Evolutionary conservation across 1,140 invertebrate genomes (phyloP), one percentile per base, ranked within the genome.

Genomic region (Drosophila novamexicana): DNA sequence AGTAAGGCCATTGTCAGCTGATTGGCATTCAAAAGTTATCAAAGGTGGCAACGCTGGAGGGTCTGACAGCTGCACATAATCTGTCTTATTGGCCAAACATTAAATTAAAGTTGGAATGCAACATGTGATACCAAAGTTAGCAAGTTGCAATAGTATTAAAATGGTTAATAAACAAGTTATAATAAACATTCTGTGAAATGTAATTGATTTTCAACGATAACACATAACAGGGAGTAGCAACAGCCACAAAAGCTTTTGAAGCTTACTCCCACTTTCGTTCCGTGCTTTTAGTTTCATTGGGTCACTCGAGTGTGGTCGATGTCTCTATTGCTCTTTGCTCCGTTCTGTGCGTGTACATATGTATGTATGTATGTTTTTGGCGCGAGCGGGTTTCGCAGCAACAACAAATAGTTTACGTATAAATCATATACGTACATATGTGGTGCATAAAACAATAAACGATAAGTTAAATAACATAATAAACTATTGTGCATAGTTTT

Each of bases 381-480:
- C 81, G 81, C 77, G 78, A 75, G 75, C 70, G 62, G 81, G 68
- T 81, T 65, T 81, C 65, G 18, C 57, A 64, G 40, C 64, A 61
- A 62, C 62, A 65, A 53, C 47, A 75, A 64, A 83, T 49, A 56
- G 57, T 58, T 67, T 63, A 50, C 70, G 75, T 78, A 59, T 36
- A 29, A 29, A 29, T 29, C 42, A 44, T 5, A 7, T 42, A 42
- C 7, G 8, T 10, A 18, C 18, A 49, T 50, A 70, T 79, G 73
- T 65, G 76, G 67, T 47, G 45, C 63, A 67, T 76, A 52, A 44
- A 69, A 59, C 66, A 66, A 52, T 57, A 58, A 74, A 1, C 14
- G 0, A 64, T 67, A 64, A 62, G 67, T 86, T 81, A 63, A 85
- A 85, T 85, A 85, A 76, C 62, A 57, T 53, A 59, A 69, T 14